Base-by-base conservation (phyloP, 2,888 invertebrate genomes). In the Apamea monoglypha region DNA sequence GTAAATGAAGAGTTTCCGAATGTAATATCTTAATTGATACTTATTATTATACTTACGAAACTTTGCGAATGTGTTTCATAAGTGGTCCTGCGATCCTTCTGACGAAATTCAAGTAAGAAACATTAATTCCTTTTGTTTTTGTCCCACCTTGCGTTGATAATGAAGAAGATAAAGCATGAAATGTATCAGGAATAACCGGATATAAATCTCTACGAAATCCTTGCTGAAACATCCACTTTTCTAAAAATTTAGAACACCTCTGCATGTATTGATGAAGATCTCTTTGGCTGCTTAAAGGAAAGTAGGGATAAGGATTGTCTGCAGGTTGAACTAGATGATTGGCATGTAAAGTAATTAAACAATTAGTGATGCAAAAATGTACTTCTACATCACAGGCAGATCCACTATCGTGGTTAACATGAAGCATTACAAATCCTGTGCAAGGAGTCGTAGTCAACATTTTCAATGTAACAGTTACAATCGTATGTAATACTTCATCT, bases 211-310 rank as follows among this genome's bases (percentile, higher is more conserved):
- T 94, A 73, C 95, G 94, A 89, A 96, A 97, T 16, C 97, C 97
- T 95, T 97, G 96, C 76, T 94, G 94, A 83, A 94, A 96, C 95
- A 97, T 94, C 97, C 97, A 97, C 85, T 94, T 96, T 86, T 96
- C 96, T 67, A 97, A 90, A 91, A 97, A 97, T 56, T 81, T 82
- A 29, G 90, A 90, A 83, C 95, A 94, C 2, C 68, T 89, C 84
- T 94, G 93, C 92, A 96, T 91, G 82, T 96, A 96, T 32, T 94
- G 89, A 85, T 92, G 93, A 32, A 96, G 89, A 59, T 93, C 87
- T 5, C 50, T 82, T 90, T 96, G 94, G n/a, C 85, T 88, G 32
- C 81, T 87, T 61, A 92, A 78, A 36, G 97, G 96, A 91, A 91
- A 97, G 84, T 93, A 96, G 1, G 97, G 96, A 83, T 95, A 96